Base-by-base conservation (phyloP, 2,797 vertebrate genomes). In the Sebastes trivittatus region DNA sequence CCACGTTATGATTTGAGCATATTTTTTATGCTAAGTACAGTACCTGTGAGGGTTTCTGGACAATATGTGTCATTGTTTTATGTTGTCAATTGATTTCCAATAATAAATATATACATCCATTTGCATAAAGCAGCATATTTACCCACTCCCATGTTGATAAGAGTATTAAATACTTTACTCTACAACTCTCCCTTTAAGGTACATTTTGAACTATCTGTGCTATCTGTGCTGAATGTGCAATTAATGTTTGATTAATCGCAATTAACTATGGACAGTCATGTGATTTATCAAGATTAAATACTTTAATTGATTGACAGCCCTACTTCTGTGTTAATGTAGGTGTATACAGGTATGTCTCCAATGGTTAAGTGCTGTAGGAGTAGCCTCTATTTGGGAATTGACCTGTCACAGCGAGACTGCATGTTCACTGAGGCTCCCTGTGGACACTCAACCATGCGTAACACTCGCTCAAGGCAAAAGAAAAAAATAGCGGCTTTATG, bases 391-490 rank as follows among this genome's bases (percentile, higher is more conserved):
- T 82, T 83, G 78, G 73, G 65, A 85, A 73, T 20, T 46, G 80
- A 90, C 88, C 81, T 91, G 87, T 93, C 90, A 93, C 79, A 78
- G 65, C 22, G 42, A 88, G 78, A 80, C 80, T 78, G 66, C 75
- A 80, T 89, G 84, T 89, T 82, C 79, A 72, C 65, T 49, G 63
- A 67, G 34, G 71, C 75, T 89, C 91, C 89, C 88, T 72, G 86
- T 75, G 68, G 90, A 82, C 84, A 74, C 29, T 73, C 83, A 87
- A 25, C 87, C 87, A 81, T 85, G 90, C 55, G 74, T 75, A 89
- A 89, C 78, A 67, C 52, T 89, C 18, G 80, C 90, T 91, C 70
- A 65, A 75, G 83, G 86, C 81, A 72, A 52, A 76, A 72, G 27
- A 25, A 36, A 27, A 66, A 71, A 75, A 72, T 72, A 56, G 55